Percentiles rank a stretch among this genome's conserved stretches.
Conservation (phyloP, 1,140 invertebrate genomes). For the Pachyrhynchus sulphureomaculatus region DNA sequence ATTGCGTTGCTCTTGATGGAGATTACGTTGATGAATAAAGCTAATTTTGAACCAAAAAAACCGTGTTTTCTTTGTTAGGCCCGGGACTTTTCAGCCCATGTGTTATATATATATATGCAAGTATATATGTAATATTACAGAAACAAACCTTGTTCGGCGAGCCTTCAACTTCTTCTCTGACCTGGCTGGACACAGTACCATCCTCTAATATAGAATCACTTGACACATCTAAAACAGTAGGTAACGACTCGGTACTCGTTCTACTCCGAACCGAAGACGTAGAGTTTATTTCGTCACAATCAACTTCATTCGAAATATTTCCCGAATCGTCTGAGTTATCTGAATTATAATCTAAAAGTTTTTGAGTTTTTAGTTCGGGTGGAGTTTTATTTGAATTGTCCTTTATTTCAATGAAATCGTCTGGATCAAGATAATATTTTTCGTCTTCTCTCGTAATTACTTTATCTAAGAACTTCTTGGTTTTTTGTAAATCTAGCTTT, state of each 20-base stretch:
- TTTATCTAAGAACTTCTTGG: conserved; percentile 24
- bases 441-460: neutral
- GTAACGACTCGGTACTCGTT: conserved; percentile 26
- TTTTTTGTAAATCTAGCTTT: conserved; percentile 28
- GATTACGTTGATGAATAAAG: too few relatives aligned
- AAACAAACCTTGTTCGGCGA: conserved; percentile 15
- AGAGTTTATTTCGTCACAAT: conserved; percentile 32
- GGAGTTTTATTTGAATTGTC: neutral
- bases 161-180: conserved; percentile 4
- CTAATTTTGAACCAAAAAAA: too few relatives aligned
- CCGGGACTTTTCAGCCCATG: too few relatives aligned
- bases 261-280: conserved; percentile 26
- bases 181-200: conserved; percentile 2
- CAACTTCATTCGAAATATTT: conserved; percentile 71
- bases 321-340: conserved; percentile 71
- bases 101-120: too few relatives aligned
- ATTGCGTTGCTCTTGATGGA: too few relatives aligned
- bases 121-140: too few relatives aligned
- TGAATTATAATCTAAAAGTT: conserved; percentile 41
- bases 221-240: conserved; percentile 19
- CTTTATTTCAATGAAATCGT: conserved; percentile 22
- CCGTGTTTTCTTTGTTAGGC: too few relatives aligned
- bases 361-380: neutral
- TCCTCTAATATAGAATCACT: conserved; percentile 1
- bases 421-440: conserved; percentile 26